Evolutionary conservation across 2,113 vertebrate genomes (phyloP).

Genomic region (Lepidothrix coronata): DNA sequence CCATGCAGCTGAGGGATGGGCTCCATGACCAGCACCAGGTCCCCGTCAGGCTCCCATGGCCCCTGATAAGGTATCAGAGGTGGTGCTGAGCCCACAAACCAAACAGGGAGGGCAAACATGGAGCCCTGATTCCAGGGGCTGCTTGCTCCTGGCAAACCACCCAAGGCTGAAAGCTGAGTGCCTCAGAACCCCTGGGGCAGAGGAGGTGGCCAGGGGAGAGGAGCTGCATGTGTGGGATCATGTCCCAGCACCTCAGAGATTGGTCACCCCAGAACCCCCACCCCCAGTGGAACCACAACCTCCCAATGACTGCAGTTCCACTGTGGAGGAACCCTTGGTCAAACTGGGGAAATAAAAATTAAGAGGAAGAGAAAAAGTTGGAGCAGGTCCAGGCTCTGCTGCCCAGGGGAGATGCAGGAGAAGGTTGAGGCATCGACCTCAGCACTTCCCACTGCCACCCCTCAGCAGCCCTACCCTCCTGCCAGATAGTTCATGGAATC

Average conservation of each 20-base stretch:
- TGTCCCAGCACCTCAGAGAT: background rate
- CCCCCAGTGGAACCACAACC: background rate
- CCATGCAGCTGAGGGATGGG: accelerated
- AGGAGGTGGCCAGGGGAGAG: background rate
- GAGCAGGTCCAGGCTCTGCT: background rate
- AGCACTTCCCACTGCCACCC: background rate
- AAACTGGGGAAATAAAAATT: accelerated
- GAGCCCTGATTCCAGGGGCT: background rate
- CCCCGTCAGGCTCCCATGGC: background rate
- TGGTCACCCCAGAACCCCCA: background rate
- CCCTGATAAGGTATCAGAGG: accelerated
- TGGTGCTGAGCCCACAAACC: background rate
- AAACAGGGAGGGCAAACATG: background rate
- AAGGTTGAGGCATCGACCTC: background rate
- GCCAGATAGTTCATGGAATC: background rate
- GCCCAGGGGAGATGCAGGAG: background rate
- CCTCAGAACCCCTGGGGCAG: background rate
- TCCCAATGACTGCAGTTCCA: accelerated
- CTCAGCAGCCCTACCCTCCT: background rate
- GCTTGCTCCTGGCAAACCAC: background rate
- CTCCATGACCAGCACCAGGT: accelerated
- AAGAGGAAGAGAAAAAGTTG: background rate
- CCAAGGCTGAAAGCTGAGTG: accelerated
- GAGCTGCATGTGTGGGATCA: accelerated
- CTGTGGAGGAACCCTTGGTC: background rate